Evolutionary conservation across 2,888 invertebrate species (phyloP).

Genomic region (Agrilus biguttatus): DNA sequence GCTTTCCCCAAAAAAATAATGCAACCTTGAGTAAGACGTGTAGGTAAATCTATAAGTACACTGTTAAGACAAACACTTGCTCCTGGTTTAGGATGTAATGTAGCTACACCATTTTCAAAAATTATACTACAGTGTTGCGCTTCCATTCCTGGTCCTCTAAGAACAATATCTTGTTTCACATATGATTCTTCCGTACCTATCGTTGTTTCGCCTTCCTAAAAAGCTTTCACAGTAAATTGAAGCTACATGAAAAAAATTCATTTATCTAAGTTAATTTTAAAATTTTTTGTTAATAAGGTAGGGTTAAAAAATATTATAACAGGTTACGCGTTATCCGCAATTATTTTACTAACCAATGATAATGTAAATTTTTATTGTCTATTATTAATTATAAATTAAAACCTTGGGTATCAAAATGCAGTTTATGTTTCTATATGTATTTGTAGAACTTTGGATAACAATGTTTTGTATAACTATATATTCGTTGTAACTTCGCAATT

Average conservation of each 20-base stretch:
- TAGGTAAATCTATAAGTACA: conserved; percentile 60
- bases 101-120: conserved; percentile 56
- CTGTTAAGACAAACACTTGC: conserved; percentile 77
- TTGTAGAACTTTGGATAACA: too few species aligned
- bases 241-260: not conserved
- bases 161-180: conserved; percentile 58
- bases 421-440: too few species aligned
- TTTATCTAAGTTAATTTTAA: too few species aligned
- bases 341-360: too few species aligned
- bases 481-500: too few species aligned
- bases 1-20: conserved; percentile 47
- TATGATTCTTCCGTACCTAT: conserved; percentile 66
- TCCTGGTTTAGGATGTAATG: conserved; percentile 53
- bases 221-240: conserved; percentile 4
- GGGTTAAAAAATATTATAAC: too few species aligned
- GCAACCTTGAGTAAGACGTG: conserved; percentile 62
- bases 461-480: too few species aligned
- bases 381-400: too few species aligned
- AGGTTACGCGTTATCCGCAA: too few species aligned
- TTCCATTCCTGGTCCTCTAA: conserved; percentile 62
- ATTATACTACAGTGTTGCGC: conserved; percentile 65
- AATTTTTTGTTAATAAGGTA: too few species aligned
- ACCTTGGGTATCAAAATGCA: too few species aligned
- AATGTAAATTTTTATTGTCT: too few species aligned
- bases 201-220: conserved; percentile 68